Percentiles rank a stretch among this genome's conserved stretches.
These are phyloP conservation scores for Diplosoma virens DNA, from an alignment of 23 tunicate genomes.

Conservation along the genomic window DNA sequence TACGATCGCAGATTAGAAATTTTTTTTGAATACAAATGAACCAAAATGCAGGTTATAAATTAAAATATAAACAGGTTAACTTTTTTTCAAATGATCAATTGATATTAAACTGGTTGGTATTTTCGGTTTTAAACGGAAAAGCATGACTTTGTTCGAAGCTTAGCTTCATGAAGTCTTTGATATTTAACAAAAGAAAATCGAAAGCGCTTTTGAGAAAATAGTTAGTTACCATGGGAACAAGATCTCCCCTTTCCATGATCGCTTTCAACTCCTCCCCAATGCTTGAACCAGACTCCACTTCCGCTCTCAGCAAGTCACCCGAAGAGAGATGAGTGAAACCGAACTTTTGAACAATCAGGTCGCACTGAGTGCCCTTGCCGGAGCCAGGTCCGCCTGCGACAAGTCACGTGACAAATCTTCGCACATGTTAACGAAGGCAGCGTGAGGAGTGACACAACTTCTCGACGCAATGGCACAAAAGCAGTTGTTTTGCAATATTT, in stretches of 20 bases:
- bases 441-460: too few relatives aligned
- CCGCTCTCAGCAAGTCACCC: slow-evolving; percentile 91
- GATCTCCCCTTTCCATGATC: slow-evolving; percentile 92
- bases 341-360: slow-evolving; percentile 59
- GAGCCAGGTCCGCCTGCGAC: slow-evolving; percentile 95
- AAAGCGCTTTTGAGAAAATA: too few relatives aligned
- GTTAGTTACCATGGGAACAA: slow-evolving; percentile 82
- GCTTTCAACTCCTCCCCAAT: slow-evolving; percentile 72
- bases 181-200: neutral
- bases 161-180: neutral
- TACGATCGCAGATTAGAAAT: too few relatives aligned
- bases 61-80: too few relatives aligned
- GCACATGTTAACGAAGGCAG: neutral
- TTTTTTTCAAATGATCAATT: too few relatives aligned
- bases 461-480: too few relatives aligned
- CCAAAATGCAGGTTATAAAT: too few relatives aligned
- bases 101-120: too few relatives aligned
- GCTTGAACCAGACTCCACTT: slow-evolving; percentile 87
- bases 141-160: too few relatives aligned
- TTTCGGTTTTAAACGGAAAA: too few relatives aligned
- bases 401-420: neutral
- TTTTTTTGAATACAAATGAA: too few relatives aligned
- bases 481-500: too few relatives aligned
- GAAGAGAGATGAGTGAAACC: slow-evolving; percentile 98
- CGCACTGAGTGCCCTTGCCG: slow-evolving; percentile 99